These are phyloP conservation scores for Cochlearius cochlearius DNA, from an alignment of 2,113 vertebrate species.

Conservation along the genomic window DNA sequence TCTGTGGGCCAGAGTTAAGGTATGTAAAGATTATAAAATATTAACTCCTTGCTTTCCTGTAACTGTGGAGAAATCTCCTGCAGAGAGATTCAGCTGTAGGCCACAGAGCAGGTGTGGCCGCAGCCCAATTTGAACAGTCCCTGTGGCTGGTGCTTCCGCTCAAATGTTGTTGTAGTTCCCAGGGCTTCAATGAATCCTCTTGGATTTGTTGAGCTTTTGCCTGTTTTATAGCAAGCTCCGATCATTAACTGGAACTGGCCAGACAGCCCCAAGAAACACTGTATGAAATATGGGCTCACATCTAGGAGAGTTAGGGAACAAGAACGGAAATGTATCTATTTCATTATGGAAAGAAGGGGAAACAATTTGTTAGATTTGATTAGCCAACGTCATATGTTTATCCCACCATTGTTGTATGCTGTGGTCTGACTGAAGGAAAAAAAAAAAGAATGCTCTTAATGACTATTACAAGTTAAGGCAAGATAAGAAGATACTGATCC, in stretches of 20 bases:
- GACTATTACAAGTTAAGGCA: neutral
- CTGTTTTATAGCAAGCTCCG: neutral
- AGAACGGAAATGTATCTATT: neutral
- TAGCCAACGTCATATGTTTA: neutral
- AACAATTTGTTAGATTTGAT: neutral
- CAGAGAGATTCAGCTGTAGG: neutral
- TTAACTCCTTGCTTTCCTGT: neutral
- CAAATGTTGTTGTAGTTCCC: neutral
- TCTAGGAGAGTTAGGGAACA: neutral
- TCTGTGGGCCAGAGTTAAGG: neutral
- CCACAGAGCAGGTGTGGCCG: fast-evolving
- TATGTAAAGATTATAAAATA: neutral
- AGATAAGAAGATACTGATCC: neutral
- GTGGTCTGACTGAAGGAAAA: neutral
- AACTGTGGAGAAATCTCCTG: neutral
- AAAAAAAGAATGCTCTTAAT: neutral
- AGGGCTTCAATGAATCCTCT: neutral
- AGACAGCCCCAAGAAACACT: neutral
- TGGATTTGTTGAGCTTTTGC: neutral
- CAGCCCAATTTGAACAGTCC: neutral
- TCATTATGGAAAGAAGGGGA: neutral
- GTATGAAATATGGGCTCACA: neutral
- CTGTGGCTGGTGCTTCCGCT: neutral
- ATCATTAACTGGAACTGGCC: neutral
- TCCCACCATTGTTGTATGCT: neutral